Conservation (phyloP, 2,113 vertebrate genomes). For the Eolophus roseicapilla region DNA sequence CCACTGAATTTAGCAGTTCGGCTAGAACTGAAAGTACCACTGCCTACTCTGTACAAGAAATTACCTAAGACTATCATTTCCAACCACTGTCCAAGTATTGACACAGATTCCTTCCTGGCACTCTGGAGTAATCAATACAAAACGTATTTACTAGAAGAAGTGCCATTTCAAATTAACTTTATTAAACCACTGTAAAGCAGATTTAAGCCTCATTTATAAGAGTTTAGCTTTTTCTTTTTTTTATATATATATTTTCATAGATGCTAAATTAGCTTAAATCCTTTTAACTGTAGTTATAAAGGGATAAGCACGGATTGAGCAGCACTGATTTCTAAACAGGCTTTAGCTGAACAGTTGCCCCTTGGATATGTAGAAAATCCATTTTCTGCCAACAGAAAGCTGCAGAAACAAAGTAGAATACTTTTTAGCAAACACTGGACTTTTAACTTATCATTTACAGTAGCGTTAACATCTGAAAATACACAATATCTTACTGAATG, state of each 20-base stretch:
- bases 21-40: not conserved
- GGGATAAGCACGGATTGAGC: not conserved
- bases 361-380: not conserved
- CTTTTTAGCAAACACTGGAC: not conserved
- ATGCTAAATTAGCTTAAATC: not conserved
- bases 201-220: not conserved
- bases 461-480: not conserved
- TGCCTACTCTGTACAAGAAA: not conserved
- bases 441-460: not conserved
- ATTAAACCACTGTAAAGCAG: not conserved
- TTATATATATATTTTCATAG: not conserved
- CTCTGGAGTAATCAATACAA: not conserved
- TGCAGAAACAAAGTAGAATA: not conserved
- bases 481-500: not conserved
- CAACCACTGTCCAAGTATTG: not conserved
- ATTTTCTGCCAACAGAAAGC: not conserved
- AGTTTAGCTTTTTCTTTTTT: not conserved
- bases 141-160: not conserved
- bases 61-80: not conserved
- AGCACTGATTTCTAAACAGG: not conserved
- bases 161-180: not conserved
- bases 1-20: not conserved
- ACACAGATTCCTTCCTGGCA: not conserved
- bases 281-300: not conserved
- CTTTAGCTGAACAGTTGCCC: not conserved